Evolutionary conservation across 2,888 invertebrate genomes (phyloP).

Genomic region (Argyresthia albistria): DNA sequence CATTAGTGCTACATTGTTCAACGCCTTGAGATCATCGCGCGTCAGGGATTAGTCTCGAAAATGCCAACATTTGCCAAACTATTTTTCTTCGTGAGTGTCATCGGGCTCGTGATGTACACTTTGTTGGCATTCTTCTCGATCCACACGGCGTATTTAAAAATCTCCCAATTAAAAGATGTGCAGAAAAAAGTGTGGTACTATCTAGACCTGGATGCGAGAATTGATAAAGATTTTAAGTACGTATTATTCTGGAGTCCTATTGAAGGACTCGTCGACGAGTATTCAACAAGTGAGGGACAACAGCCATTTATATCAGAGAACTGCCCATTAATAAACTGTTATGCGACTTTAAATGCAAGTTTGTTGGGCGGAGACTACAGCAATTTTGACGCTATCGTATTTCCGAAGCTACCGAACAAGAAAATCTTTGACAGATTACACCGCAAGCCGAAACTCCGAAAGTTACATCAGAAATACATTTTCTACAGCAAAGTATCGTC

Average conservation of each 20-base stretch:
- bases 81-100: conserved; percentile 44
- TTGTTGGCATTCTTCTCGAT: conserved; percentile 43
- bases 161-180: background rate
- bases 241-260: conserved; percentile 47
- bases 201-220: conserved; percentile 3
- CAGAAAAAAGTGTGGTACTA: background rate
- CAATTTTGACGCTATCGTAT: conserved; percentile 45
- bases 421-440: conserved; percentile 18
- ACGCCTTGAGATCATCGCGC: too few relatives aligned
- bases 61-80: conserved; percentile 30
- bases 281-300: too few relatives aligned
- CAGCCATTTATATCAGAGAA: conserved; percentile 27
- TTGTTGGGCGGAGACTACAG: conserved; percentile 18
- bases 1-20: too few relatives aligned
- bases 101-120: conserved; percentile 39
- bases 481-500: conserved; percentile 36
- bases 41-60: too few relatives aligned
- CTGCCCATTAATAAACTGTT: conserved; percentile 42
- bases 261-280: too few relatives aligned
- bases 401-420: conserved; percentile 18
- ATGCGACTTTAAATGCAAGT: conserved; percentile 34
- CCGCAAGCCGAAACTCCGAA: conserved; percentile 15
- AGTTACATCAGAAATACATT: conserved; percentile 40
- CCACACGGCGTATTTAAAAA: conserved; percentile 24
- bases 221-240: conserved; percentile 28